Evolutionary conservation across 2,797 vertebrate species (phyloP), one percentile per base, ranked within the genome.

Genomic region (Alcedo atthis): DNA sequence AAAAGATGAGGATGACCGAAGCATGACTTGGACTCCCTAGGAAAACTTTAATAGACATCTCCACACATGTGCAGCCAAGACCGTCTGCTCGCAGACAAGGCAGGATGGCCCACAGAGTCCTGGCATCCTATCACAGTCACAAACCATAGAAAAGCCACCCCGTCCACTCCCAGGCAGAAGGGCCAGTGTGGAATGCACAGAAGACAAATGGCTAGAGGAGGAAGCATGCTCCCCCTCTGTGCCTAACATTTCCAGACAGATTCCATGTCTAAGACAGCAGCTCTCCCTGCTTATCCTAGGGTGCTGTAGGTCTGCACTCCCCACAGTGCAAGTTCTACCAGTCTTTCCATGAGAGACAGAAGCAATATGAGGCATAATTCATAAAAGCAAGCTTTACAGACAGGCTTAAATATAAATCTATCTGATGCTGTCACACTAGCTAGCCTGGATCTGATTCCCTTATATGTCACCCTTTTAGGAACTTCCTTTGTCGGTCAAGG

Each of bases 81-180:
- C 61, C 8, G 49, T 33, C 49, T 71, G 73, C 45, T 75, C 2
- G 3, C 64, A 93, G 88, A 91, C 80, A 89, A 87, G 66, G 85
- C 74, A 94, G 74, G 78, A 73, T 48, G 37, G 78, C 83, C 86
- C 83, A 76, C 9, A 7, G 81, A 94, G 78, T 73, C 35, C 78
- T 94, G 90, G 92, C 90, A 91, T 26, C 59, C 78, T 64, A 63
- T 84, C 92, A 88, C 92, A 88, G 70, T 53, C 88, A 81, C n/a
- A 81, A 90, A 81, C 88, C 93, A 91, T 85, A 94, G 88, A 67
- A 94, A 94, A 94, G 92, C 51, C 48, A 64, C 40, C 42, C 77
- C 0, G 0, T 40, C 46, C 43, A 80, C 88, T 91, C 70, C 87
- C 68, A 90, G 67, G 85, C 88, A 95, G 78, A 86, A 42, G 53